phyloP scores from a whole-genome alignment of 2,888 invertebrate species.

The Drosophila macrothrix region DNA sequence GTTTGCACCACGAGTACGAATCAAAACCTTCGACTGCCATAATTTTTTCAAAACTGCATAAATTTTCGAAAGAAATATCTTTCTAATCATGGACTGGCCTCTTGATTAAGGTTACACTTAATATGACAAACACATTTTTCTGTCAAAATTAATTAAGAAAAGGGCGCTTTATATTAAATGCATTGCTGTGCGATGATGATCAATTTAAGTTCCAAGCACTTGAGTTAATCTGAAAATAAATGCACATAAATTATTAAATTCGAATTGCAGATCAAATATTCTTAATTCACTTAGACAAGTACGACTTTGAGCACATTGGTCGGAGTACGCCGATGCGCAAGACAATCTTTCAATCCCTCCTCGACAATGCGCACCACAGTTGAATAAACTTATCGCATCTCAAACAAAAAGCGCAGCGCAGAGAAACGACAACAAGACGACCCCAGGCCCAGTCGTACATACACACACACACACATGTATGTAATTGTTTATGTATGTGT shows the following conservation, averaged over 20 bases:
- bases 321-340: conserved; percentile 22
- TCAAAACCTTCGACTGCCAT: too few relatives aligned
- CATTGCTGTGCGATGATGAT: background rate
- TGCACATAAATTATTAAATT: conserved; percentile 38
- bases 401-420: conserved; percentile 70
- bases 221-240: conserved; percentile 7
- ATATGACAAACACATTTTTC: background rate
- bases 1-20: too few relatives aligned
- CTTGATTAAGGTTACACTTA: background rate
- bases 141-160: background rate
- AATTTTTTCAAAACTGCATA: too few relatives aligned
- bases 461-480: background rate
- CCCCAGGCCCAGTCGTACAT: conserved; percentile 22
- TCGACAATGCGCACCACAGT: conserved; percentile 24
- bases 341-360: conserved; percentile 63
- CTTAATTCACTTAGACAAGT: conserved; percentile 24
- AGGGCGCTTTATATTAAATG: background rate
- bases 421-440: conserved; percentile 22
- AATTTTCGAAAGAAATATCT: too few relatives aligned
- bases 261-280: conserved; percentile 41
- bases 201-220: conserved; percentile 1
- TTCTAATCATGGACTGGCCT: too few relatives aligned
- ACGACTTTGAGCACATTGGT: conserved; percentile 30
- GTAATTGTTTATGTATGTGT: background rate
- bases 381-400: conserved; percentile 49